Evolutionary conservation across 2,113 vertebrate species (phyloP).

Genomic region (Megaleporinus macrocephalus): DNA sequence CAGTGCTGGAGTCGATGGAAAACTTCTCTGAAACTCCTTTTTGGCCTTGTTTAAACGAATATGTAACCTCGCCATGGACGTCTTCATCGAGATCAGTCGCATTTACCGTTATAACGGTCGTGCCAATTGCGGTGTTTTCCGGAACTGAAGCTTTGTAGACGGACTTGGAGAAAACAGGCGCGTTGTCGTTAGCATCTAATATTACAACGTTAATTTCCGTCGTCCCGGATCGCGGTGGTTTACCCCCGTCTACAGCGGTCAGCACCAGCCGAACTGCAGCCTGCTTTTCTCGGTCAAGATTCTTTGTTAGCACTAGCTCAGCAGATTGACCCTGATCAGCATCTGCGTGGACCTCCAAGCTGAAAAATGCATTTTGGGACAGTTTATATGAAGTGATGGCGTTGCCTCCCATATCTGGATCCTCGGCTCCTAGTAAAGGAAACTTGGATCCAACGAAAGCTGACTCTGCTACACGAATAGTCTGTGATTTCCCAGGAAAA

Average conservation of each 20-base stretch:
- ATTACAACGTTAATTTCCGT: constrained; percentile 62
- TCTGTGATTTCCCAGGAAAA: constrained; percentile 54
- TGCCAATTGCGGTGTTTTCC: constrained; percentile 59
- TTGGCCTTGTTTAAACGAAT: constrained; percentile 43
- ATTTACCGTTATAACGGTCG: constrained; percentile 57
- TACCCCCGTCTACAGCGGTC: constrained; percentile 72
- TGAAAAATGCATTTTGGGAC: constrained; percentile 66
- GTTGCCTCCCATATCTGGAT: constrained; percentile 71
- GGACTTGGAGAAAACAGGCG: constrained; percentile 60
- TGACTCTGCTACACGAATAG: constrained; percentile 58
- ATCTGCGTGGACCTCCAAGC: constrained; percentile 61
- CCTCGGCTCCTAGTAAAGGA: constrained; percentile 63
- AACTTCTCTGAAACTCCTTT: constrained; percentile 37
- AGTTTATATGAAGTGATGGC: constrained; percentile 65
- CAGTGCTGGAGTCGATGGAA: constrained; percentile 36
- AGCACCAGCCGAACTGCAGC: constrained; percentile 58
- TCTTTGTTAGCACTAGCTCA: constrained; percentile 73
- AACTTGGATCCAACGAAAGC: constrained; percentile 62
- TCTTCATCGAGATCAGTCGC: constrained; percentile 70
- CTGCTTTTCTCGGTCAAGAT: constrained; percentile 72
- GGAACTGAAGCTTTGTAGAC: constrained; percentile 61
- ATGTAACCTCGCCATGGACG: constrained; percentile 53
- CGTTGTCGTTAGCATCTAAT: constrained; percentile 70
- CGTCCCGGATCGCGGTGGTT: constrained; percentile 67
- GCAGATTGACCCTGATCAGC: constrained; percentile 69